Evolutionary conservation across 2,888 invertebrate genomes (phyloP), one percentile per base, ranked within the genome.

Genomic region (Sphinx pinastri): DNA sequence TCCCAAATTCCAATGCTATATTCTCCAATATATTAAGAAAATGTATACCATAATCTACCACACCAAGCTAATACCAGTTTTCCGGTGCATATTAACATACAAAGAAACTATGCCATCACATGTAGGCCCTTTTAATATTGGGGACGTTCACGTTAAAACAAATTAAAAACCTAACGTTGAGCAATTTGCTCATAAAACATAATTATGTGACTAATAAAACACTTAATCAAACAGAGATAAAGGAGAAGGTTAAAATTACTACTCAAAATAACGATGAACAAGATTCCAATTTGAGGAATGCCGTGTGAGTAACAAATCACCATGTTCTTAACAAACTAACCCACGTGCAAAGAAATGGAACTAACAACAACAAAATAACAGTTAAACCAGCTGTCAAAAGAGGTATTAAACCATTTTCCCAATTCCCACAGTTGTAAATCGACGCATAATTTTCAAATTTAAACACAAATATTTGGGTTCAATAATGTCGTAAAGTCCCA

Each of bases 371-470:
- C 73, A 73, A 70, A 70, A 63, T 68, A 71, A 76, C 77, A 69
- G 77, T 76, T 75, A 72, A 66, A 25, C 54, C 72, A 74, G 73
- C 76, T 69, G 77, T 75, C 68, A 54, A 71, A 72, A 74, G 63
- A 70, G 8, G 38, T 59, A 71, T 74, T 70, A 75, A 76, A 71
- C 67, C 55, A 58, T 70, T 73, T 71, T 71, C 70, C 59, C 71
- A 71, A 72, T 73, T 72, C 71, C 38, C 49, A 73, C 68, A 75
- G 70, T 72, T 67, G 70, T 71, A 72, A 72, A 58, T 52, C 19
- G 71, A 72, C 67, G 73, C 71, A 79, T 81, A 79, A 79, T 77
- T 77, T 77, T 78, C 73, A 69, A 75, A 81, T 81, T 75, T 76
- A 72, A 77, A 75, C 71, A 71, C 72, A 77, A 72, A 74, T 77